phyloP scores from a whole-genome alignment of 2,888 invertebrate genomes.

The Ennomos quercinarius region DNA sequence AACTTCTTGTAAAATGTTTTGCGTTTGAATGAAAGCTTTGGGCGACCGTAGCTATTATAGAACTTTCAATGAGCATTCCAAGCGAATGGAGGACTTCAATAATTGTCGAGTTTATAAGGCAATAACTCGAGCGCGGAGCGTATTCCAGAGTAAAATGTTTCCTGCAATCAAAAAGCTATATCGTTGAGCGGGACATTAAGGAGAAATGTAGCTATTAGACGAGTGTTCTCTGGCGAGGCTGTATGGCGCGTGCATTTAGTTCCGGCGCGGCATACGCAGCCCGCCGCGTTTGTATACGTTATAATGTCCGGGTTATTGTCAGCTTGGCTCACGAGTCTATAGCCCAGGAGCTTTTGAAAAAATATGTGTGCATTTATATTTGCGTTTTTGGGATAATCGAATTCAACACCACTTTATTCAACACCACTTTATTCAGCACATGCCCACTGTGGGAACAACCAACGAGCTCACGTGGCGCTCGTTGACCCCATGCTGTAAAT shows the following conservation, averaged over 20 bases:
- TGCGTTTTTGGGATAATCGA: no score
- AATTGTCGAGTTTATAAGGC: constrained; percentile 19
- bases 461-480: no score
- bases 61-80: constrained; percentile 10
- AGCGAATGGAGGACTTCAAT: constrained; percentile 12
- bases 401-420: no score
- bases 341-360: no score
- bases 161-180: constrained; percentile 40
- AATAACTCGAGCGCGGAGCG: constrained; percentile 18
- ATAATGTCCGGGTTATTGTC: no score
- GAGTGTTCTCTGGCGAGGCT: constrained; percentile 12
- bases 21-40: not conserved
- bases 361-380: no score
- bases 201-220: constrained; percentile 12
- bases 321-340: no score
- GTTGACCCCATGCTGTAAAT: no score
- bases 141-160: constrained; percentile 33
- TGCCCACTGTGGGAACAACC: no score
- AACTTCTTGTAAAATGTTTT: not conserved
- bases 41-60: no score
- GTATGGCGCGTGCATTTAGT: constrained; percentile 1
- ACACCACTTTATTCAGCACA: no score
- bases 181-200: constrained; percentile 18
- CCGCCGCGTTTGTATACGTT: no score
- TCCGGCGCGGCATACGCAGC: not conserved